phyloP scores from a whole-genome alignment of 92 coral and sea anemone species.

The Epizoanthus fatuus region DNA sequence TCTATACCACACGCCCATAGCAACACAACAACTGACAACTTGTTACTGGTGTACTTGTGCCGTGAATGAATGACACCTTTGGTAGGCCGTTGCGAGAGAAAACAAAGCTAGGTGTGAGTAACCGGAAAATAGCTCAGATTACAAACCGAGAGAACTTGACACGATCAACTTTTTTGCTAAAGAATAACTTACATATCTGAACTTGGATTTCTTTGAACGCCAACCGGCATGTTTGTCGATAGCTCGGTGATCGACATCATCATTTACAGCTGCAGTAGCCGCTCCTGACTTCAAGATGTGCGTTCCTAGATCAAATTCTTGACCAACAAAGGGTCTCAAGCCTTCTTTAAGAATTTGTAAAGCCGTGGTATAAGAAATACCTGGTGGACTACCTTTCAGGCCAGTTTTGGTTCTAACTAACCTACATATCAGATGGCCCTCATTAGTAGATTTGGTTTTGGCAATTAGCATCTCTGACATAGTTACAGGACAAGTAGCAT shows the following conservation, averaged over 20 bases:
- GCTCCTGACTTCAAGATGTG: slow-evolving; percentile 15
- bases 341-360: slow-evolving; percentile 12
- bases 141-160: no score
- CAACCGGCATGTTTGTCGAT: slow-evolving; percentile 31
- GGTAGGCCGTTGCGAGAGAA: no score
- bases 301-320: slow-evolving; percentile 18
- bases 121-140: no score
- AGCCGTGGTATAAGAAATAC: slow-evolving; percentile 47
- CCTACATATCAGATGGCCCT: not conserved
- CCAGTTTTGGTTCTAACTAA: not conserved
- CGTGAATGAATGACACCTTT: no score
- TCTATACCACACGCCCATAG: not conserved
- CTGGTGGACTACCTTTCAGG: not conserved
- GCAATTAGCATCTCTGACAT: not conserved
- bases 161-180: no score
- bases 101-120: no score
- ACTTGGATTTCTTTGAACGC: slow-evolving; percentile 11
- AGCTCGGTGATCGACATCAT: slow-evolving; percentile 8
- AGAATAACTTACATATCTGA: slow-evolving; percentile 28
- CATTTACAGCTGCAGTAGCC: slow-evolving; percentile 4
- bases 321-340: not conserved
- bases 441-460: not conserved
- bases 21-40: no score
- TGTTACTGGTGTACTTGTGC: no score
- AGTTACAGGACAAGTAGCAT: slow-evolving; percentile 8